Base-by-base conservation (phyloP, 2,888 invertebrate species). In the Cryptops parisi region DNA sequence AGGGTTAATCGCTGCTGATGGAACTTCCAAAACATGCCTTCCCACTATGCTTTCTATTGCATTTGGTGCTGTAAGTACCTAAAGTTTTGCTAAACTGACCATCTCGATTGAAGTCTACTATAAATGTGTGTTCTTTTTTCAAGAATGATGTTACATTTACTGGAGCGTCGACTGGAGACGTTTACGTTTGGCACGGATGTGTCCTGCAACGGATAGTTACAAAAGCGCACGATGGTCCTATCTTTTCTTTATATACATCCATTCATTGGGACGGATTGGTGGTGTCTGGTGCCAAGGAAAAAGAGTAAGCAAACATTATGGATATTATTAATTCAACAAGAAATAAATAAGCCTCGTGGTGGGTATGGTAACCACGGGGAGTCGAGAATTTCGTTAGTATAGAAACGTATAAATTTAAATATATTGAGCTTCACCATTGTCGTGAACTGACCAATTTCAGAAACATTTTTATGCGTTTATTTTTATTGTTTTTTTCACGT, bases 161-260 rank as follows among this genome's bases (percentile, higher is more conserved):
- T 5, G 70, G 69, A 19, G 68, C 68, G 2, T 58, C 67, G 19
- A 62, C 62, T 56, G 71, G 71, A 17, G 67, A 69, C 58, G 60
- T 71, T 26, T 71, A 70, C 56, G 59, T 69, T 12, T 72, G 71
- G 71, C 63, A 60, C 48, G 66, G 62, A 1, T 15, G 9, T 15
- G 21, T 40, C 12, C 44, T 56, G 17, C 41, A 47, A 22, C 40
- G 54, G 15, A 45, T 54, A 19, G 22, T 56, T 12, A 26, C 40
- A 5, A 38, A 47, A 26, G 54, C 48, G 3, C 56, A 56, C 22
- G 33, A 19, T 3, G 56, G 56, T 21, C 56, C 56, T 19, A 52
- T 56, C 27, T 52, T 54, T 41, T 38, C 51, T 5, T 19, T 56
- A 3, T 40, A 54, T 40, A 17, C 25, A 38, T 44, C 51, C 9